Percentiles rank a stretch among this genome's conserved stretches.
Evolutionary conservation across 2,797 vertebrate species (phyloP).

Genomic region (Anniella stebbinsi): DNA sequence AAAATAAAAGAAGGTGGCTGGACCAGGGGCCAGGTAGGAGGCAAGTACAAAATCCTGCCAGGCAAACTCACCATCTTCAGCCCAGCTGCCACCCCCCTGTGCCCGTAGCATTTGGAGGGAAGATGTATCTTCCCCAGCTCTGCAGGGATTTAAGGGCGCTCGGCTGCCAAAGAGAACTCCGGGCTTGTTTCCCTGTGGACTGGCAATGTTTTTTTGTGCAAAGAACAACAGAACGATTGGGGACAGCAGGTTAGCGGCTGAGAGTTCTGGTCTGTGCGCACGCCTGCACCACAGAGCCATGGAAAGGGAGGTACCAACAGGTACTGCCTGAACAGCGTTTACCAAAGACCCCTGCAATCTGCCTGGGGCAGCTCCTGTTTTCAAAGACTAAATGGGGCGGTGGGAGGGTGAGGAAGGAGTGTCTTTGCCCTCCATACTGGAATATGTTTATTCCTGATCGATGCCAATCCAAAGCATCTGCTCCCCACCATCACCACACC

Average conservation of each 20-base stretch:
- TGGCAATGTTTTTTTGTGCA: constrained; percentile 17
- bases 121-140: constrained; percentile 2
- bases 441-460: not conserved
- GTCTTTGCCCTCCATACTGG: not conserved
- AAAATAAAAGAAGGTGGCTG: not conserved
- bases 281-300: not conserved
- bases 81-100: not conserved
- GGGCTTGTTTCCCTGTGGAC: constrained; percentile 33
- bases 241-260: not conserved
- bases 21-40: not conserved
- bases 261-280: not conserved
- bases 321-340: not conserved
- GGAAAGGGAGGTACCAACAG: not conserved
- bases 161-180: constrained; percentile 29
- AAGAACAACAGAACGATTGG: constrained; percentile 16
- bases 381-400: no score
- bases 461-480: not conserved
- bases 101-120: constrained; percentile 8
- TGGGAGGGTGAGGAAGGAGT: no score
- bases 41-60: not conserved
- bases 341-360: not conserved
- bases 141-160: constrained; percentile 17
- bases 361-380: not conserved
- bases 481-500: not conserved
- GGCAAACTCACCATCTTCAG: not conserved